A percentile compares a stretch with the other conserved stretches of the same genome.
Conservation (phyloP, 1,140 invertebrate species). For the Eufriesea mexicana region DNA sequence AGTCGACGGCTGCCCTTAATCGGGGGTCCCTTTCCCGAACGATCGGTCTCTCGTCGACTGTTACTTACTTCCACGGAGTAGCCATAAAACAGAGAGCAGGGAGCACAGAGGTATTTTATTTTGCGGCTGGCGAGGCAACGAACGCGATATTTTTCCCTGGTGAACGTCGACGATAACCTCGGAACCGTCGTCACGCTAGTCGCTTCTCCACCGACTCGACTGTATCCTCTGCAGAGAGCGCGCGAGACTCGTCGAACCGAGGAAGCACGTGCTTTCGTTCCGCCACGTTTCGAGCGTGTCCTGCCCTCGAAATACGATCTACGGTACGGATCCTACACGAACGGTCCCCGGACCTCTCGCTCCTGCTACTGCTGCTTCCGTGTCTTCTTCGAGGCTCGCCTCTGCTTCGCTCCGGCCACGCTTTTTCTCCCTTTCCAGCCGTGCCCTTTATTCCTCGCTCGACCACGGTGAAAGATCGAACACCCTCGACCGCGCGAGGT, state of each 20-base stretch:
- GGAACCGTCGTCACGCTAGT: background rate
- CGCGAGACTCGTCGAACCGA: slow-evolving; percentile 38
- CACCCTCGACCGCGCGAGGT: slow-evolving; percentile 20
- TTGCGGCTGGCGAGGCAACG: background rate
- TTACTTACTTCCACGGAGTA: background rate
- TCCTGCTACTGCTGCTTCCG: background rate
- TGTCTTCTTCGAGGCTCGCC: background rate
- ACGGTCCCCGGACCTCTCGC: background rate
- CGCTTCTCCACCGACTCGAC: no score
- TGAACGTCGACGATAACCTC: slow-evolving; percentile 1
- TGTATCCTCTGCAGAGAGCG: background rate
- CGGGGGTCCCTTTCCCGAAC: background rate
- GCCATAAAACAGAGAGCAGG: background rate
- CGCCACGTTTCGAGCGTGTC: slow-evolving; percentile 41
- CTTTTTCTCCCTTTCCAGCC: background rate
- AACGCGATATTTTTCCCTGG: background rate
- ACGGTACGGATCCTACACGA: background rate
- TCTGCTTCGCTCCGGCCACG: background rate
- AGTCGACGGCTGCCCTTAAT: background rate
- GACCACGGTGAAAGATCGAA: slow-evolving; percentile 4
- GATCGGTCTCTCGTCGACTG: background rate
- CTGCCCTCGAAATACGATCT: slow-evolving; percentile 47
- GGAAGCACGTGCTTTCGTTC: slow-evolving; percentile 64
- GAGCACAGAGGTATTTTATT: background rate
- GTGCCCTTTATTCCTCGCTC: slow-evolving; percentile 18